These are phyloP conservation scores for Antennarius striatus DNA, from an alignment of 2,113 vertebrate species.

Conservation along the genomic window DNA sequence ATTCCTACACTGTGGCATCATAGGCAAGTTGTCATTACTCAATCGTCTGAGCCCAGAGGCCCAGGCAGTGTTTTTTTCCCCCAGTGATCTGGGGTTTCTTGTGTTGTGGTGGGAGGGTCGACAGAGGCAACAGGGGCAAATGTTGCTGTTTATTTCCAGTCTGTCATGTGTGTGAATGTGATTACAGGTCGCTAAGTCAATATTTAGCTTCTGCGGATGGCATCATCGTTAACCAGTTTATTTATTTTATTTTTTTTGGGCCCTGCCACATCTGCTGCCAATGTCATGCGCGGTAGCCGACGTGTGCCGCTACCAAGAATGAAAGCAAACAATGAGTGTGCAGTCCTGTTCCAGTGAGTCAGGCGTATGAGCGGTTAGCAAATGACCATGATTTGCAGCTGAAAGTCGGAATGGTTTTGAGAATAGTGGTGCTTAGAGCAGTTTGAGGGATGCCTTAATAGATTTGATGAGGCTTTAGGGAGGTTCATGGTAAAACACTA, in stretches of 20 bases:
- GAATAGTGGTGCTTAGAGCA: slow-evolving; percentile 13
- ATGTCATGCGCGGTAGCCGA: slow-evolving; percentile 70
- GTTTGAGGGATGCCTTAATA: slow-evolving; percentile 45
- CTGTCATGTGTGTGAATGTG: slow-evolving; percentile 82
- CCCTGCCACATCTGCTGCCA: slow-evolving; percentile 76
- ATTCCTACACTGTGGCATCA: slow-evolving; percentile 60
- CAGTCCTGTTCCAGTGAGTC: slow-evolving; percentile 50
- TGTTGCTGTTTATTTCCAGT: slow-evolving; percentile 82
- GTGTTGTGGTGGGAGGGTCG: slow-evolving; percentile 74
- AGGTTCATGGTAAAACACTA: slow-evolving; percentile 34
- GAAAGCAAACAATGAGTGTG: slow-evolving; percentile 71
- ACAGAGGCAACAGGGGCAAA: slow-evolving; percentile 66
- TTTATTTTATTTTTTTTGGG: slow-evolving; percentile 69
- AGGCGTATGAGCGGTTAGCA: slow-evolving; percentile 16
- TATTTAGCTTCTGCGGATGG: slow-evolving; percentile 83
- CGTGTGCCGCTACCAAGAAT: slow-evolving; percentile 65
- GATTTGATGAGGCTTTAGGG: slow-evolving; percentile 34
- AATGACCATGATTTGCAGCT: slow-evolving; percentile 48
- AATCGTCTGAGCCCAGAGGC: slow-evolving; percentile 62
- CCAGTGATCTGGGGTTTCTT: slow-evolving; percentile 56
- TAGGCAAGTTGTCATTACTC: slow-evolving; percentile 67
- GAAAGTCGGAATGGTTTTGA: slow-evolving; percentile 22
- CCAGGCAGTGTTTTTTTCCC: slow-evolving; percentile 46
- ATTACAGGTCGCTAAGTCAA: slow-evolving; percentile 85
- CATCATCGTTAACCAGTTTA: slow-evolving; percentile 75